Percentiles rank a stretch among this genome's conserved stretches.
These are phyloP conservation scores for Nycticryphes semicollaris DNA, from an alignment of 2,113 vertebrate genomes.

Conservation along the genomic window DNA sequence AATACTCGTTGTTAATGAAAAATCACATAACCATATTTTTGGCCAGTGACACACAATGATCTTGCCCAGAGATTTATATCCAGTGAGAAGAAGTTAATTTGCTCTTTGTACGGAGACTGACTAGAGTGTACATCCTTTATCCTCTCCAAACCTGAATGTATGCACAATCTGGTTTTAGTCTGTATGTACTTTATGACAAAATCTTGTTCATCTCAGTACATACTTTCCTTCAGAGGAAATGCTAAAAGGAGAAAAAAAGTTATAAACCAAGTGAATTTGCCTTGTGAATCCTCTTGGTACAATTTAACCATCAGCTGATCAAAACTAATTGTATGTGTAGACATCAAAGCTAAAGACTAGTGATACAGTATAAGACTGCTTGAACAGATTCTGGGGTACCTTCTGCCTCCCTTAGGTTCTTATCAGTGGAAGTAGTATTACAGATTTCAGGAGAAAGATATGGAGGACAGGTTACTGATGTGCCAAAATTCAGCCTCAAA, in stretches of 20 bases:
- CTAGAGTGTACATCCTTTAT: not conserved
- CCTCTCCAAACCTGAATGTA: not conserved
- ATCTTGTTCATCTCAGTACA: not conserved
- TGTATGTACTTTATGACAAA: not conserved
- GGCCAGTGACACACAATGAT: not conserved
- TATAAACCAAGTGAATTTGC: not conserved
- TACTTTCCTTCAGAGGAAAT: not conserved
- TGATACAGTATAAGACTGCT: not conserved
- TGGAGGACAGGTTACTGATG: not conserved
- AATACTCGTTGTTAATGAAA: not conserved
- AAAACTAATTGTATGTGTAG: not conserved
- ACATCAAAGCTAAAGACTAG: not conserved
- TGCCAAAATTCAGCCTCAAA: not conserved
- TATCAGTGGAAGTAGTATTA: not conserved
- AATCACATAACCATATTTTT: not conserved
- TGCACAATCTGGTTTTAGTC: not conserved
- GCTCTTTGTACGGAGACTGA: not conserved
- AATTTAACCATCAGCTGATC: not conserved
- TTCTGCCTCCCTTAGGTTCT: not conserved
- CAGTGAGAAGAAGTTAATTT: not conserved
- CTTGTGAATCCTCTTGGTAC: not conserved
- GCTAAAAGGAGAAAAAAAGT: not conserved
- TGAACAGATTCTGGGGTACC: not conserved
- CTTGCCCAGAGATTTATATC: not conserved
- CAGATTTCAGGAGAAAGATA: not conserved